A percentile compares a stretch with the other conserved stretches of the same genome.
Conservation (phyloP, 2,797 vertebrate genomes). For the Psittacula derbiana region DNA sequence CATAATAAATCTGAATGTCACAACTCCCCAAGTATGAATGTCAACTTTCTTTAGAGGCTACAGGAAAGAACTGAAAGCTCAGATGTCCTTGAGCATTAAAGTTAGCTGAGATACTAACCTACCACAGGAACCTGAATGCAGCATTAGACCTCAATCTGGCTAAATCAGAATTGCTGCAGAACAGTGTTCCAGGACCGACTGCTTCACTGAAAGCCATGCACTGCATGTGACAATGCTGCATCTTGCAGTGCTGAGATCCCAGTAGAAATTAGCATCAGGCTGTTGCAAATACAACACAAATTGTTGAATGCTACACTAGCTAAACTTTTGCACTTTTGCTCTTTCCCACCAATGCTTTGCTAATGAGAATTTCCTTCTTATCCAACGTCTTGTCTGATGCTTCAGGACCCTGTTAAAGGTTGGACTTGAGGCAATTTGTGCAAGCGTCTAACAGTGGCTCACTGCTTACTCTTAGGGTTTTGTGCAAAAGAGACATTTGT, state of each 20-base stretch:
- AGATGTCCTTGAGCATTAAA: constrained; percentile 18
- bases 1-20: constrained; percentile 37
- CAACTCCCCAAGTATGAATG: constrained; percentile 32
- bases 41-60: constrained; percentile 49
- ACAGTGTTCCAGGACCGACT: background rate
- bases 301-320: background rate
- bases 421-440: background rate
- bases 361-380: background rate
- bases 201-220: background rate
- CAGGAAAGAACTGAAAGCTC: background rate
- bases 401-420: background rate
- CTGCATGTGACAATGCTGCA: fast-evolving
- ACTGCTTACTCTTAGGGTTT: background rate
- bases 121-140: background rate
- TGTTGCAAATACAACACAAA: background rate
- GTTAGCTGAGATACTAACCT: background rate
- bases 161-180: background rate
- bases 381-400: background rate
- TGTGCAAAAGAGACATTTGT: background rate
- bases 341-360: background rate
- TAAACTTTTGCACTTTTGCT: background rate
- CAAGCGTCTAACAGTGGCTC: background rate
- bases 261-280: background rate
- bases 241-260: background rate
- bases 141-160: background rate